These are phyloP conservation scores for Poeciliopsis occidentalis DNA, from an alignment of 2,113 vertebrate genomes.

Conservation along the genomic window DNA sequence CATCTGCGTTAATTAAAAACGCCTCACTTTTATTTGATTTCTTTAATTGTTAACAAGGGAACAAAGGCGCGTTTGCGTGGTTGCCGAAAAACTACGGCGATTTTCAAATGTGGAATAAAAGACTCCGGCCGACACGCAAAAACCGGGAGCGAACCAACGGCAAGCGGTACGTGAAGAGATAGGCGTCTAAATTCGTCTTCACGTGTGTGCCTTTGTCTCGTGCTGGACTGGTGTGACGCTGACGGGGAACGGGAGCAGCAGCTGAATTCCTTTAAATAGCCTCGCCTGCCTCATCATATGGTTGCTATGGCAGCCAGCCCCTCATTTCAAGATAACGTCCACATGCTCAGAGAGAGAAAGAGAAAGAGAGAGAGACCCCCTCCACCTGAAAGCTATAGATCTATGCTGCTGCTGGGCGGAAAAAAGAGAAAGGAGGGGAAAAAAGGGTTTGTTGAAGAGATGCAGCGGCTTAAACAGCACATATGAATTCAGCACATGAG, in stretches of 20 bases:
- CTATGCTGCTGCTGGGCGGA: conserved; percentile 19
- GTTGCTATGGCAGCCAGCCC: conserved; percentile 78
- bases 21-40: background rate
- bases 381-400: conserved; percentile 70
- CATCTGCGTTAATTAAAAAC: background rate
- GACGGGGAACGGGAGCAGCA: conserved; percentile 63
- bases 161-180: conserved; percentile 1
- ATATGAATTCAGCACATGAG: conserved; percentile 36
- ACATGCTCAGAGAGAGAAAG: conserved; percentile 51
- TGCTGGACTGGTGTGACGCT: conserved; percentile 63
- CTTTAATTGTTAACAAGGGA: background rate
- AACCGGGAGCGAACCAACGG: background rate
- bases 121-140: background rate
- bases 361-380: conserved; percentile 33
- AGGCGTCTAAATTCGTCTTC: conserved; percentile 31
- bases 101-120: background rate
- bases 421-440: background rate
- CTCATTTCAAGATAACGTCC: conserved; percentile 75
- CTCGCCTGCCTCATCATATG: conserved; percentile 78
- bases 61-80: background rate
- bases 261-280: conserved; percentile 82
- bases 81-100: background rate
- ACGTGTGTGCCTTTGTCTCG: conserved; percentile 62
- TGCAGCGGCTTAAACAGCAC: conserved; percentile 31
- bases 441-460: conserved; percentile 8